Evolutionary conservation across 37 sponge, comb jelly and placozoan genomes (phyloP), one percentile per base, ranked within the genome.

Genomic region (Halichondria panicea): DNA sequence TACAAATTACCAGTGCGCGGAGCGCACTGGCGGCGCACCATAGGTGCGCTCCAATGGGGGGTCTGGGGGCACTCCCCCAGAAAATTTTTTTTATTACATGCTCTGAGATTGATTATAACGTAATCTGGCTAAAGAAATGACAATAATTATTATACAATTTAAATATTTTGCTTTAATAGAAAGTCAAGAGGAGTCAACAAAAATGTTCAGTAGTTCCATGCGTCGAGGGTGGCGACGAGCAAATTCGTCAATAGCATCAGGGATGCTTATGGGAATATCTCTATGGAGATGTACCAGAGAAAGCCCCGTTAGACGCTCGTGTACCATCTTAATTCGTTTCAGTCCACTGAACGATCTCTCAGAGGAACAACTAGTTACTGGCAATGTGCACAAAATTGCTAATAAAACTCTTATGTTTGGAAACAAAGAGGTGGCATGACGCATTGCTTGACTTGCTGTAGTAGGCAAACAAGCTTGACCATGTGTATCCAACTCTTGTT

Each of bases 281-380:
- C 60, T 50, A 24, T 70, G 80, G 1, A 59, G 27, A 40, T 70
- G 70, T 7, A 70, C 71, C 4, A 80, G 48, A 7, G 80, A 11
- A 9, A 80, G 63, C 34, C 33, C 39, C 25, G 63, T 42, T 24
- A 80, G 37, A 32, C 70, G 32, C 22, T 50, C 60, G 24, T 56
- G 69, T 5, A 46, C 70, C 69, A 79, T 79, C 46, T 81, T 81
- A 0, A 81, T 71, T 33, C 63, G 72, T 46, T 81, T 81, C 39
- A 81, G 71, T 22, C n/a, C 46, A 71, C 81, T 81, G 64, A 70
- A 70, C 18, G 81, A 81, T 30, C 72, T 44, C 63, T 81, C 81
- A 5, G 72, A 63, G 22, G 81, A 58, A 40, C 71, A 62, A 35
- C 38, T 53, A 39, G 66, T 81, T 22, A 58, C 76, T 11, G 76